These are phyloP conservation scores for Junonia oenone DNA, from an alignment of 2,888 invertebrate species.

Conservation along the genomic window DNA sequence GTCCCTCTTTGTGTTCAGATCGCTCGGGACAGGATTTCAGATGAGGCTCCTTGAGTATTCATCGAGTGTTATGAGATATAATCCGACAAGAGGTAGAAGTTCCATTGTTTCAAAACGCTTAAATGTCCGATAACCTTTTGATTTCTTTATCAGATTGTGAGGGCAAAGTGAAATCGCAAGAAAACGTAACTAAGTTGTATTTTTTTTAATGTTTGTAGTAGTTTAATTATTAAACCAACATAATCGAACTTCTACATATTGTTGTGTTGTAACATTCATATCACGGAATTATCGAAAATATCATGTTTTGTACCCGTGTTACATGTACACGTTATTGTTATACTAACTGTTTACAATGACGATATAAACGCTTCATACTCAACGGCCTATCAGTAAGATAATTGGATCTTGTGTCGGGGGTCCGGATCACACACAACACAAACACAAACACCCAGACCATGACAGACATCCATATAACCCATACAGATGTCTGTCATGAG, in stretches of 20 bases:
- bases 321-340: too few species aligned
- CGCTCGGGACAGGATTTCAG: constrained; percentile 29
- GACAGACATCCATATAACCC: too few species aligned
- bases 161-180: not conserved
- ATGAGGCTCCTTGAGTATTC: constrained; percentile 35
- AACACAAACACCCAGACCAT: too few species aligned
- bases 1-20: constrained; percentile 28
- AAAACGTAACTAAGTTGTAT: not conserved
- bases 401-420: too few species aligned
- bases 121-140: constrained; percentile 26
- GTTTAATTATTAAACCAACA: not conserved
- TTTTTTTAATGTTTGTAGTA: not conserved
- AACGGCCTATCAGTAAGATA: too few species aligned
- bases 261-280: too few species aligned
- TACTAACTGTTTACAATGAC: too few species aligned
- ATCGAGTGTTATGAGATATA: constrained; percentile 35
- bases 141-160: not conserved
- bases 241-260: not conserved
- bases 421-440: too few species aligned
- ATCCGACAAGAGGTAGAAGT: constrained; percentile 20
- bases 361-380: too few species aligned
- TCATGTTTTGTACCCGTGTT: too few species aligned
- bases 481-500: too few species aligned
- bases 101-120: constrained; percentile 30
- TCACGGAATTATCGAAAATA: too few species aligned